phyloP scores from a whole-genome alignment of 2,113 vertebrate genomes.

The Pseudopodoces humilis region DNA sequence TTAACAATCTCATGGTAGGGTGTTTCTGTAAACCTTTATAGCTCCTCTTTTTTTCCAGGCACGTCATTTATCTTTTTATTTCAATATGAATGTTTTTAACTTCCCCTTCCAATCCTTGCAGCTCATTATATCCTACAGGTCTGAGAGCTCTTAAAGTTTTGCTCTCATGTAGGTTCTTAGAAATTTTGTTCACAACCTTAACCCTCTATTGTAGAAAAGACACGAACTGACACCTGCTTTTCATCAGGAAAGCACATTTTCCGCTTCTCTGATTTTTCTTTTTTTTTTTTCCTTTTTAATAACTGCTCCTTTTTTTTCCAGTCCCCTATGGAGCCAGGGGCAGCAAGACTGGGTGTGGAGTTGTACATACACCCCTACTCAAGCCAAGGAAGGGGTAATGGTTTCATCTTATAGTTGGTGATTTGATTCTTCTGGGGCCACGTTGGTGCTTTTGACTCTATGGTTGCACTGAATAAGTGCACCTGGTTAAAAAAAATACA shows the following conservation, averaged over 20 bases:
- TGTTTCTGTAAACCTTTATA: background rate
- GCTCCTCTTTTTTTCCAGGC: background rate
- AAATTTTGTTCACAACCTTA: background rate
- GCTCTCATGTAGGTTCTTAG: background rate
- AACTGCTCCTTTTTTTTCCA: background rate
- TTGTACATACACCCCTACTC: background rate
- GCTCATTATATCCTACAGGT: background rate
- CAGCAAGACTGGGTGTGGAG: background rate
- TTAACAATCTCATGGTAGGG: background rate
- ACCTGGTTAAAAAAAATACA: background rate
- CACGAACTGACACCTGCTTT: background rate
- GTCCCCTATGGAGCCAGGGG: background rate
- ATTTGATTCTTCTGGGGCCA: background rate
- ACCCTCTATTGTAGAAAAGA: background rate
- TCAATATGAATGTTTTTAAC: background rate
- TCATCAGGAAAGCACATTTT: background rate
- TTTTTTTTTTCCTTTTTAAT: background rate
- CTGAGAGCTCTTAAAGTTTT: background rate
- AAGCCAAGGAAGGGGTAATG: background rate
- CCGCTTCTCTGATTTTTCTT: background rate
- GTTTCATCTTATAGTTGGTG: background rate
- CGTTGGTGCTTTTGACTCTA: background rate
- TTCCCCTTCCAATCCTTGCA: background rate
- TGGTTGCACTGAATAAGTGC: background rate
- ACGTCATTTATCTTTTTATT: slow-evolving; percentile 5